phyloP scores from a whole-genome alignment of 2,888 invertebrate species.

The Tholera decimalis region DNA sequence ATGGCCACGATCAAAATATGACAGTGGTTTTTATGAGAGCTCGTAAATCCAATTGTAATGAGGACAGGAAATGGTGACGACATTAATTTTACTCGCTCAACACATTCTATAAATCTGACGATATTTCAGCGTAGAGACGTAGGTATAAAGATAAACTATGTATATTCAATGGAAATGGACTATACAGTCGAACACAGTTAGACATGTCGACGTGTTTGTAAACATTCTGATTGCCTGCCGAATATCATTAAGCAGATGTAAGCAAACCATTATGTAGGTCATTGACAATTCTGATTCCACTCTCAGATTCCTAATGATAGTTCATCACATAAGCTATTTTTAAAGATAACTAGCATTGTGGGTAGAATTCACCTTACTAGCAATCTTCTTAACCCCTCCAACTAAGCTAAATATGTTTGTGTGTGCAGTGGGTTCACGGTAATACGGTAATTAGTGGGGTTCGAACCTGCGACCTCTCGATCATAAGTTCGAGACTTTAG shows the following conservation, averaged over 20 bases:
- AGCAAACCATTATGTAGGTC: conserved; percentile 3
- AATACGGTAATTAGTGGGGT: no score
- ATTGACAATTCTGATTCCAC: no score
- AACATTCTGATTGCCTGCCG: conserved; percentile 26
- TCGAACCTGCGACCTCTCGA: no score
- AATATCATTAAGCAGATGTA: conserved; percentile 28
- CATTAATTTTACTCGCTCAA: neutral
- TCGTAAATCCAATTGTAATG: neutral
- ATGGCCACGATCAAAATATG: neutral
- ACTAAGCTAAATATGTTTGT: no score
- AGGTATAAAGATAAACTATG: neutral
- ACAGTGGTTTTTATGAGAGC: neutral
- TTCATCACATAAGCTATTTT: no score
- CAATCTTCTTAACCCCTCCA: no score
- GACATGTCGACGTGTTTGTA: conserved; percentile 29
- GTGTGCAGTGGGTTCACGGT: no score
- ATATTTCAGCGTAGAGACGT: neutral
- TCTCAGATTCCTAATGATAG: neutral
- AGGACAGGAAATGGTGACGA: neutral
- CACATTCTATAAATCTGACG: neutral
- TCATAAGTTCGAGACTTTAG: no score
- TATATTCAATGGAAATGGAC: conserved; percentile 8
- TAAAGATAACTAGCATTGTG: no score
- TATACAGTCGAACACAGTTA: conserved; percentile 16
- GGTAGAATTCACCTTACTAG: no score